These are phyloP conservation scores for Drosophila jambulina DNA, from an alignment of 1,140 invertebrate species.

Conservation along the genomic window DNA sequence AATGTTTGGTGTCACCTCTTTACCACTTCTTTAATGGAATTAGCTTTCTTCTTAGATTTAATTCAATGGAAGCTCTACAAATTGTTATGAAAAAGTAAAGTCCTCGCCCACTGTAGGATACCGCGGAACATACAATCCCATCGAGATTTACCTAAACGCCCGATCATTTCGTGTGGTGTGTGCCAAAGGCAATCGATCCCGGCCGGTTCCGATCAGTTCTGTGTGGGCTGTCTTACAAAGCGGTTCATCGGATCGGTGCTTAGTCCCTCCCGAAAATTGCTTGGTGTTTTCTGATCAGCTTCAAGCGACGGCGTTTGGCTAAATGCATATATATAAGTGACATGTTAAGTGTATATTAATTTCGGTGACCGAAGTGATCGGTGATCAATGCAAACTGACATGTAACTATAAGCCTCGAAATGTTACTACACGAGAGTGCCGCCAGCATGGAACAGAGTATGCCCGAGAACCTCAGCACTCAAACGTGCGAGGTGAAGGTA, in stretches of 20 bases:
- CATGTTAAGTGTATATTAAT: background rate
- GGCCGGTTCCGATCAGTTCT: constrained; percentile 70
- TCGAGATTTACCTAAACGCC: constrained; percentile 67
- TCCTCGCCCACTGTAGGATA: constrained; percentile 52
- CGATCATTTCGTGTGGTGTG: constrained; percentile 54
- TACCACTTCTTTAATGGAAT: no score
- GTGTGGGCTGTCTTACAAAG: constrained; percentile 79
- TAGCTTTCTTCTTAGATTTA: no score
- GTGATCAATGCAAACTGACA: constrained; percentile 17
- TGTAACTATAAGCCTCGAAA: constrained; percentile 35
- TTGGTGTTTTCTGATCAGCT: background rate
- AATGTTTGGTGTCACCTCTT: no score
- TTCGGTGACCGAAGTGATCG: constrained; percentile 3
- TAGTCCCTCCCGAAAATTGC: background rate
- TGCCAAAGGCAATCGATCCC: constrained; percentile 70
- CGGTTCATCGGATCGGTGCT: constrained; percentile 45
- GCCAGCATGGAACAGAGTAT: constrained; percentile 72
- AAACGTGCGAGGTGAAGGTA: constrained; percentile 62
- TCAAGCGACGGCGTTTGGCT: constrained; percentile 61
- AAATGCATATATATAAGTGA: background rate
- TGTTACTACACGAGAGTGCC: constrained; percentile 69
- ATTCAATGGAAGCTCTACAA: no score
- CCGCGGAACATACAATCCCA: constrained; percentile 37
- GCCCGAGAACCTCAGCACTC: constrained; percentile 75
- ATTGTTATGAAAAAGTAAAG: background rate